These are phyloP conservation scores for Mythimna vitellina DNA, from an alignment of 2,888 invertebrate genomes.

Conservation along the genomic window DNA sequence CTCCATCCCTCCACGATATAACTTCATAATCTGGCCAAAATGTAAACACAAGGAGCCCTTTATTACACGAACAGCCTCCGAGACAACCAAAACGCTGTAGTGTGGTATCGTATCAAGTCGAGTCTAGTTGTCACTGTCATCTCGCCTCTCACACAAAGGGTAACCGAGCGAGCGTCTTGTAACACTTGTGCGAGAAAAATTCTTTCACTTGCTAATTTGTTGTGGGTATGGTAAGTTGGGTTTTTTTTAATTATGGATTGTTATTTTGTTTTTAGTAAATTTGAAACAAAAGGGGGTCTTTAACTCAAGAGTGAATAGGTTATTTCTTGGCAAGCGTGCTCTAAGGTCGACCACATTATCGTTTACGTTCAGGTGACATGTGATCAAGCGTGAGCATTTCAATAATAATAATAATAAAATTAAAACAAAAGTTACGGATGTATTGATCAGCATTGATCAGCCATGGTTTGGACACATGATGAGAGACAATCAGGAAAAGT, in stretches of 20 bases:
- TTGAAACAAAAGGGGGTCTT: too few species aligned
- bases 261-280: neutral
- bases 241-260: conserved; percentile 7
- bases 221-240: conserved; percentile 4
- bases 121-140: conserved; percentile 71
- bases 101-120: conserved; percentile 56
- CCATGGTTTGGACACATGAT: too few species aligned
- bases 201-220: conserved; percentile 52
- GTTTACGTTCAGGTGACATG: too few species aligned
- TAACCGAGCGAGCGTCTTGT: conserved; percentile 59
- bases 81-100: conserved; percentile 46
- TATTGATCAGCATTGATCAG: too few species aligned
- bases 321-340: too few species aligned
- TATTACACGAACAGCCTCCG: conserved; percentile 31
- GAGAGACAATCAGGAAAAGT: too few species aligned
- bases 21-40: conserved; percentile 35
- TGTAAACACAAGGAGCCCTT: conserved; percentile 33
- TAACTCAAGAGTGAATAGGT: too few species aligned
- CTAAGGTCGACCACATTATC: too few species aligned
- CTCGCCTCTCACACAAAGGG: conserved; percentile 64
- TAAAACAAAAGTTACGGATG: too few species aligned
- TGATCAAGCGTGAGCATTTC: too few species aligned
- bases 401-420: too few species aligned
- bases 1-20: too few species aligned
- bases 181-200: conserved; percentile 50